Evolutionary conservation across 2,113 vertebrate genomes (phyloP).

Genomic region (Malurus elegans): DNA sequence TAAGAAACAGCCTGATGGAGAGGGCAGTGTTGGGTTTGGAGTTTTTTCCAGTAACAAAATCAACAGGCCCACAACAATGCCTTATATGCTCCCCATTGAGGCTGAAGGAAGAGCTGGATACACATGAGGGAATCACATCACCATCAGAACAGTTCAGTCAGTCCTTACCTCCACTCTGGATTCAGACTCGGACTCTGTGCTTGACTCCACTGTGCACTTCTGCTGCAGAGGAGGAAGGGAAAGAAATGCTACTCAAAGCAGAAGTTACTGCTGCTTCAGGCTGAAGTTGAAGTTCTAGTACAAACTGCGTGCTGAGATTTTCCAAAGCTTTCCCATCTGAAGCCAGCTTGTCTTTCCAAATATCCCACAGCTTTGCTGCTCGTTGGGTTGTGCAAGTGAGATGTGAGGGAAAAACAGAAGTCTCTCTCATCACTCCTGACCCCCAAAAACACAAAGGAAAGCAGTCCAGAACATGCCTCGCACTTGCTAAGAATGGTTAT

Average conservation of each 20-base stretch:
- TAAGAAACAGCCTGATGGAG: not conserved
- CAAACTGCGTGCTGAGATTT: not conserved
- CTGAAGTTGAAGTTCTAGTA: not conserved
- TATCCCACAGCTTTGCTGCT: not conserved
- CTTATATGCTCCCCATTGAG: not conserved
- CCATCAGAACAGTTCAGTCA: not conserved
- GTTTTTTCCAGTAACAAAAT: not conserved
- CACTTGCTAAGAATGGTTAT: not conserved
- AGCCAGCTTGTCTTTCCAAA: not conserved
- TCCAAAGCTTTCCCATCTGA: not conserved
- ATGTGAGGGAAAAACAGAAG: not conserved
- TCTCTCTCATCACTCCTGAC: not conserved
- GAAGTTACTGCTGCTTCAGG: not conserved
- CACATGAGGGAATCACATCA: not conserved
- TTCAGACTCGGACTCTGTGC: constrained; percentile 82
- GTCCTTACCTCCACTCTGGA: constrained; percentile 70
- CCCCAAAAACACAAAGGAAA: not conserved
- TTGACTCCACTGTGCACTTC: constrained; percentile 81
- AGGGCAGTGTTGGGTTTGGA: rapidly evolving
- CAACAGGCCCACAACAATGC: not conserved
- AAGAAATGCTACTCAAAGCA: not conserved
- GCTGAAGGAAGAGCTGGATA: not conserved
- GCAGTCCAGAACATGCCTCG: not conserved
- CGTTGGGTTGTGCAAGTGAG: not conserved
- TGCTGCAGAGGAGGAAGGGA: constrained; percentile 6